Base-by-base conservation (phyloP, 2,888 invertebrate genomes). In the Cyaniris semiargus region DNA sequence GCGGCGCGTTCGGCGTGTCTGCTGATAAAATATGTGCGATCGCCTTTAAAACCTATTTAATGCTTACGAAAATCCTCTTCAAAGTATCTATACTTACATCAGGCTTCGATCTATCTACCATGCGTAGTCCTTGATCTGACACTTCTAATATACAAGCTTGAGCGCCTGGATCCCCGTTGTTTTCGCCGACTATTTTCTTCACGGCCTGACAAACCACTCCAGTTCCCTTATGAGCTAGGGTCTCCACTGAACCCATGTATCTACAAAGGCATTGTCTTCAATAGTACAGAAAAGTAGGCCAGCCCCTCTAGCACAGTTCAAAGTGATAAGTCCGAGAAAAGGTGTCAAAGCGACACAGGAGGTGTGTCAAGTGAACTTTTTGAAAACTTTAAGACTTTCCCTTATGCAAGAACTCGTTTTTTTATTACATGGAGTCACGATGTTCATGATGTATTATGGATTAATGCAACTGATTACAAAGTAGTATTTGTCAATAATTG, bases 181-280 rank as follows among this genome's bases (percentile, higher is more conserved):
- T 95, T 85, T 96, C 95, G 0, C 96, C 96, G 0, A 97, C 96
- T 80, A 98, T 98, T 86, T 98, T 97, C 83, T 97, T 96, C 5
- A 98, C 98, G 0, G 98, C 98, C 93, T 98, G 98, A 88, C 98
- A 98, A 18, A 98, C 96, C 0, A 99, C 98, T 8, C 98, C 97
- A 34, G 98, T 99, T n/a, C 99, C 99, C 93, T 99, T 99, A 91
- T 99, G 99, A 82, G 98, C 97, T 82, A 97, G 94, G 0, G 99
- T 99, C 91, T 99, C 99, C 76, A 99, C 98, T 0, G 99, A 99
- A 0, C 99, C 99, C 88, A 99, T 95, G 90, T 99, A 99, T 75
- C 94, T 94, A 81, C 70, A 76, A 80, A 76, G 5, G 27, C 18
- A 31, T 15, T 27, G 27, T 31, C 13, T 66, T 66, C 1, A 66